Conservation (phyloP, 2,113 vertebrate genomes). For the Ictidomys tridecemlineatus region DNA sequence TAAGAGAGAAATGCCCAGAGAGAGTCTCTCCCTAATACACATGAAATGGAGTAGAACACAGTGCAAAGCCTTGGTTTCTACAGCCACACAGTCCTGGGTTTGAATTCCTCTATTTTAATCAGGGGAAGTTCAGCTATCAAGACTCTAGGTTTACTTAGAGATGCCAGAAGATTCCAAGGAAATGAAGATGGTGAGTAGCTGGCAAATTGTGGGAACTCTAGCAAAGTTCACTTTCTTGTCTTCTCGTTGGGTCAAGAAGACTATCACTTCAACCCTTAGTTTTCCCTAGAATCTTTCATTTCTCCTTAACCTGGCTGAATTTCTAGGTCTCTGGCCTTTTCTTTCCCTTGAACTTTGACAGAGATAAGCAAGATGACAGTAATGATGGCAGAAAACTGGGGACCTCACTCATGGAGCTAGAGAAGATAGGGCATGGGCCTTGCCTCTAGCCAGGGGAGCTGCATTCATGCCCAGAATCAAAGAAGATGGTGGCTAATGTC, state of each 20-base stretch:
- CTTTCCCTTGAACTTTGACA: neutral
- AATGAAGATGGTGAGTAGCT: neutral
- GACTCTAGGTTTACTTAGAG: neutral
- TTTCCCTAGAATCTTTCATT: neutral
- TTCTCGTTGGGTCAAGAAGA: neutral
- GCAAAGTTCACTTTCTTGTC: neutral
- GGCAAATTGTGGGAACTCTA: neutral
- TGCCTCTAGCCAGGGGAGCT: neutral
- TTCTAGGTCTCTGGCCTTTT: neutral
- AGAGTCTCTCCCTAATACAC: neutral
- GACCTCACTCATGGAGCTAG: neutral
- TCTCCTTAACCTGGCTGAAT: neutral
- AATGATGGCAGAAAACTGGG: neutral
- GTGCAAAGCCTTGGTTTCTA: neutral
- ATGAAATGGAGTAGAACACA: neutral
- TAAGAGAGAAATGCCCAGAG: neutral
- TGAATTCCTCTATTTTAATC: neutral
- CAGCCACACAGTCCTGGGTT: neutral
- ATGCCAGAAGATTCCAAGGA: neutral
- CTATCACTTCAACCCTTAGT: neutral
- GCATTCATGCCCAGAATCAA: accelerated
- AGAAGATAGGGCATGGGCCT: accelerated
- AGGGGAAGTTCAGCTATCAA: neutral
- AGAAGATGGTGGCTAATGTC: too few relatives aligned
- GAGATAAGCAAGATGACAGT: neutral